Evolutionary conservation across 1,140 invertebrate species (phyloP), one percentile per base, ranked within the genome.

Genomic region (Drosophila mayri): DNA sequence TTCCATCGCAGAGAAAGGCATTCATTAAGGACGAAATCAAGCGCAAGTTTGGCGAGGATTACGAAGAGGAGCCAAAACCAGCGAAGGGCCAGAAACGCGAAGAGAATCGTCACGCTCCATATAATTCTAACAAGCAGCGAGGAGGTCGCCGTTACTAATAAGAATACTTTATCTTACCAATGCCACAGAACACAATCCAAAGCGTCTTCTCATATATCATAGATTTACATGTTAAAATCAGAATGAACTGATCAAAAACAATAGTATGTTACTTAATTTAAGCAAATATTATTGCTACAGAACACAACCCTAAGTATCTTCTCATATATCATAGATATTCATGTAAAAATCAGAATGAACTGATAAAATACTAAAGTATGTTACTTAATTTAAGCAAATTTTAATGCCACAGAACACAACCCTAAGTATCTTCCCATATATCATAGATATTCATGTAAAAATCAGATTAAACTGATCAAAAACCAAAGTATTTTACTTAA

Each of bases 1-100:
- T 91, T 4, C 82, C 73, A 0, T 38, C 86, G 1, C 76, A 91
- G 41, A 72, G 86, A 10, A 91, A 78, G 44, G 79, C 61, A 1
- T 90, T 91, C 11, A 79, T 86, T 8, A 81, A 91, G 30, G 44
- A 76, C 40, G 87, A 90, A 11, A 66, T 58, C 4, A 76, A 76
- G 32, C 86, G 87, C 22, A 38, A 60, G 10, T 44, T 86, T 0
- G 79, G 75, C n/a, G 47, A 68, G 1, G 35, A 73, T 1, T 71
- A 41, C 22, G 61, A 70, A 1, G 80, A 73, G 4, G 72, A 79
- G 11, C 2, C 73, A 12, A 47, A 38, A 20, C 18, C 30, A 2
- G 4, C 37, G 14, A 59, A 46, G 35, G 14, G 25, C 12, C 47
- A 46, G 4, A 14, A 9, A 1, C 50, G 44, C 10, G 8, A 14